These are phyloP conservation scores for Australoheros scitulus DNA, from an alignment of 2,113 vertebrate species.

Conservation along the genomic window DNA sequence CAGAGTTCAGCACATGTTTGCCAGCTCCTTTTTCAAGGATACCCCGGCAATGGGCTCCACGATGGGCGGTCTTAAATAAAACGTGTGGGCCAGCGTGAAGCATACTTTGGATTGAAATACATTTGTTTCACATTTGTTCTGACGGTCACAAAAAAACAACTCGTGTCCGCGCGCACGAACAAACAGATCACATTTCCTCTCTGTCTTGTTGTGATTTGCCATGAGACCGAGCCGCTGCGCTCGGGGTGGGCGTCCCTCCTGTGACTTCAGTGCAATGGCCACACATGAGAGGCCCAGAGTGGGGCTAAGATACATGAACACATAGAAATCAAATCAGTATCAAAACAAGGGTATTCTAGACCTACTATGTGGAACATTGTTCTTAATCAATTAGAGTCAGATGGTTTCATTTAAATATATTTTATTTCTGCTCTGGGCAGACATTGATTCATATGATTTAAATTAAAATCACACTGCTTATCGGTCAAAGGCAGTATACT, in stretches of 20 bases:
- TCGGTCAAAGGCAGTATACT: constrained; percentile 76
- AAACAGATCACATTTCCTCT: constrained; percentile 1
- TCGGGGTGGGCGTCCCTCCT: not conserved
- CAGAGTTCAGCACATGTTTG: not conserved
- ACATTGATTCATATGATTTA: constrained; percentile 82
- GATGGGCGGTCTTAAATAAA: not conserved
- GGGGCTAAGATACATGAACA: constrained; percentile 17
- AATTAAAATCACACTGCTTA: constrained; percentile 80
- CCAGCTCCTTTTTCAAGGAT: too few species aligned
- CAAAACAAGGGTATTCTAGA: constrained; percentile 74
- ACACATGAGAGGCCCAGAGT: constrained; percentile 12
- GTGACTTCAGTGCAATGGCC: not conserved
- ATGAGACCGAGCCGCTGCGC: not conserved
- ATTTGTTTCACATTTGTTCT: not conserved
- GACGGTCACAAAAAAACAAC: not conserved
- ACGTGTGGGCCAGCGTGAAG: accelerated
- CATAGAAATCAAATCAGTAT: constrained; percentile 66
- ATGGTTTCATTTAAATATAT: constrained; percentile 82
- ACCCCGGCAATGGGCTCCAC: not conserved
- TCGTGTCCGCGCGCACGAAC: not conserved
- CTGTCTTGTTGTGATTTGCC: not conserved
- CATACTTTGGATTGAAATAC: not conserved
- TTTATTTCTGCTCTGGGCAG: constrained; percentile 65
- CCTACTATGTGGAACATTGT: constrained; percentile 75
- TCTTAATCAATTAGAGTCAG: constrained; percentile 82